phyloP scores from a whole-genome alignment of 2,888 invertebrate species.

The Stegana nigrithorax region DNA sequence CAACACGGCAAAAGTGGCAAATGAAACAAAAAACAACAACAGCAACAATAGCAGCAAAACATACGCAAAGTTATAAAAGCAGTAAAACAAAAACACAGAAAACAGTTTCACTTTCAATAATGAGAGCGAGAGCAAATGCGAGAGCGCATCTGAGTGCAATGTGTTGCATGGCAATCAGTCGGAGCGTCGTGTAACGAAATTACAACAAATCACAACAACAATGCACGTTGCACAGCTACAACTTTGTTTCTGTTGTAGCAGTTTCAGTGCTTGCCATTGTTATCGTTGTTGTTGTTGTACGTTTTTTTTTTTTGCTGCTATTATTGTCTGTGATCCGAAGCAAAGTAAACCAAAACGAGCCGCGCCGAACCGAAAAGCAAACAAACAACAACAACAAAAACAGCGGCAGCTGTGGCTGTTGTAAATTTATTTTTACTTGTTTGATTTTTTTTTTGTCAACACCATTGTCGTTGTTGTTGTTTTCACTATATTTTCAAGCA shows the following conservation, averaged over 20 bases:
- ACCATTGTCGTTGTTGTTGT: conserved; percentile 1
- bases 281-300: neutral
- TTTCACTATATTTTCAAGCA: too few relatives aligned
- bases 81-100: neutral
- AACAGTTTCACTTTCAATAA: conserved; percentile 18
- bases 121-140: neutral
- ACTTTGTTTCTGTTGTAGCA: too few relatives aligned
- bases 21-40: neutral
- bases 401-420: neutral
- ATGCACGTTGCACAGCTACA: too few relatives aligned
- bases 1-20: neutral
- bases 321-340: conserved; percentile 37
- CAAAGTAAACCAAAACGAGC: neutral
- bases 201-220: neutral
- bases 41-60: too few relatives aligned
- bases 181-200: neutral
- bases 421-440: conserved; percentile 1
- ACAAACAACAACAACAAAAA: neutral
- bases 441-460: neutral
- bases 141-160: neutral
- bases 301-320: neutral
- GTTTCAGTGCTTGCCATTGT: neutral
- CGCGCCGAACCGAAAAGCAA: too few relatives aligned
- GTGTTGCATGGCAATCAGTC: neutral
- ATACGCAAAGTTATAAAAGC: neutral